A percentile compares a stretch with the other conserved stretches of the same genome.
phyloP scores from a whole-genome alignment of 2,888 invertebrate genomes.

The Hesperia comma region DNA sequence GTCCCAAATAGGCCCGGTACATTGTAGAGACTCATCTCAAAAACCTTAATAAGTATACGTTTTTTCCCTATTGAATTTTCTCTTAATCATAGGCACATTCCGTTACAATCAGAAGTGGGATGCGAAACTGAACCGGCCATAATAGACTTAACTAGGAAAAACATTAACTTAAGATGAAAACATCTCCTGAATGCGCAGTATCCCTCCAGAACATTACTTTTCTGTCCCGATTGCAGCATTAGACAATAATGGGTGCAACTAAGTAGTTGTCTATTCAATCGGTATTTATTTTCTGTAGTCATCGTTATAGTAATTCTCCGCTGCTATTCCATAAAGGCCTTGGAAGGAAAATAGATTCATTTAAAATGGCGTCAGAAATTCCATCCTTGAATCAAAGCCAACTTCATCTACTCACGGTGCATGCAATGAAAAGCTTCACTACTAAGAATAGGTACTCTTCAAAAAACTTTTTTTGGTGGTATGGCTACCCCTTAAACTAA shows the following conservation, averaged over 20 bases:
- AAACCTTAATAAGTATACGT: no score
- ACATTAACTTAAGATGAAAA: conserved; percentile 4
- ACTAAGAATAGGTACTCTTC: no score
- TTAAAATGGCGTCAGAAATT: no score
- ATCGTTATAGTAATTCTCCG: conserved; percentile 20
- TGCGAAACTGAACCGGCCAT: neutral
- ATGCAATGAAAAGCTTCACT: no score
- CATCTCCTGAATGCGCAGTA: conserved; percentile 12
- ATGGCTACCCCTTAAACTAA: no score
- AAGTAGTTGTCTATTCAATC: conserved; percentile 7
- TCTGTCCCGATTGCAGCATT: neutral
- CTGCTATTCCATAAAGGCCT: neutral
- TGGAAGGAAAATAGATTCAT: no score
- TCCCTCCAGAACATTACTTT: neutral
- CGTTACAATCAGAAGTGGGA: neutral
- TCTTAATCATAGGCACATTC: neutral
- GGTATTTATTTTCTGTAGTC: conserved; percentile 8
- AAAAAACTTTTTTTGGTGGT: no score
- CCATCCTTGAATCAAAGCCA: no score
- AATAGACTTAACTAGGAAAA: conserved; percentile 4
- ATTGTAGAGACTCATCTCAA: no score
- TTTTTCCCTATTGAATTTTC: no score
- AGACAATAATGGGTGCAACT: conserved; percentile 9
- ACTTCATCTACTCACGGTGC: no score
- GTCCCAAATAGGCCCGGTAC: no score